Conservation (phyloP, 2,797 vertebrate genomes). For the Acipenser oxyrinchus region DNA sequence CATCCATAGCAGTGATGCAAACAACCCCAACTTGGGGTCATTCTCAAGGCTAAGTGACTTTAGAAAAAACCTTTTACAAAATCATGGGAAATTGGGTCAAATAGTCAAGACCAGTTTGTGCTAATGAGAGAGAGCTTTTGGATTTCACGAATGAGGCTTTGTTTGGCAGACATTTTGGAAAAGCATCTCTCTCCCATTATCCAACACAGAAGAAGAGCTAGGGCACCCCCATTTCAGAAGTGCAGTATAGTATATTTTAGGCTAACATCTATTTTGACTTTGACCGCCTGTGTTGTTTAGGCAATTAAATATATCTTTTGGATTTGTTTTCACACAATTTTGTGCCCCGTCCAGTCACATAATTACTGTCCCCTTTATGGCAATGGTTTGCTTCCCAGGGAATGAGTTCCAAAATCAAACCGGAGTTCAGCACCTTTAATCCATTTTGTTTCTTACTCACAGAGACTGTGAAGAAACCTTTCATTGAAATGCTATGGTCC, state of each 20-base stretch:
- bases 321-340: no score
- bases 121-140: background rate
- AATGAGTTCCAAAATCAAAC: no score
- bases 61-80: conserved; percentile 7
- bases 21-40: conserved; percentile 1
- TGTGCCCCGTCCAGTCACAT: no score
- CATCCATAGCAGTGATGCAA: background rate
- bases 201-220: background rate
- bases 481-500: no score
- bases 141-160: conserved; percentile 1
- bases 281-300: background rate
- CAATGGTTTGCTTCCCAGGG: no score
- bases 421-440: no score
- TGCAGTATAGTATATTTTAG: background rate
- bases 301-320: no score
- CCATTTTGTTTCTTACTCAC: no score
- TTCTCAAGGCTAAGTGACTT: background rate
- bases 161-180: background rate
- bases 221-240: background rate
- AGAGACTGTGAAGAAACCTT: no score
- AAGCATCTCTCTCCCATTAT: background rate
- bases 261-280: conserved; percentile 6
- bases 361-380: no score
- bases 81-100: background rate
- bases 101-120: conserved; percentile 6